phyloP scores from a whole-genome alignment of 2,888 invertebrate genomes.

The Ochlodes sylvanus region DNA sequence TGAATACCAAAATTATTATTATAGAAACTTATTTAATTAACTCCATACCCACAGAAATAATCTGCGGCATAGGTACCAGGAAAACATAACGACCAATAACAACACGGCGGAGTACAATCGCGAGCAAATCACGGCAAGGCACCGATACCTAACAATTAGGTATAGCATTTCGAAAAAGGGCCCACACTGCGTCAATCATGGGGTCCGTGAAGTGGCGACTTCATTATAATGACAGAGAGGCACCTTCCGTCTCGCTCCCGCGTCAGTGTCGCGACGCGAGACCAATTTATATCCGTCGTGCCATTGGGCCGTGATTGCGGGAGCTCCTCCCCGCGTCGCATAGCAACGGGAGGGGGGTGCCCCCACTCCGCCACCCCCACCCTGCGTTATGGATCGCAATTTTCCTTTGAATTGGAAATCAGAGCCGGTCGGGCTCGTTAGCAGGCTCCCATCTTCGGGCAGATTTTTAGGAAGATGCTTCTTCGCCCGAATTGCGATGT shows the following conservation, averaged over 20 bases:
- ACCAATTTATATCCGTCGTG: constrained; percentile 86
- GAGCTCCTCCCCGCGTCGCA: constrained; percentile 87
- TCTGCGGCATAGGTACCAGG: constrained; percentile 30
- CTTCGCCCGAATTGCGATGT: constrained; percentile 63
- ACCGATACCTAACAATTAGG: constrained; percentile 70
- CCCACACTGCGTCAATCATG: constrained; percentile 77
- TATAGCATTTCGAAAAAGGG: constrained; percentile 75
- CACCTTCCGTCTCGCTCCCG: constrained; percentile 60
- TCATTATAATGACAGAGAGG: constrained; percentile 77
- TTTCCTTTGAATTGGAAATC: constrained; percentile 86
- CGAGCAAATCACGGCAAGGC: constrained; percentile 69
- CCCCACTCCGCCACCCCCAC: constrained; percentile 59
- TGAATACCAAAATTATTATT: not conserved
- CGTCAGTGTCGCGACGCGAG: constrained; percentile 77
- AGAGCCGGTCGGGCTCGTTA: constrained; percentile 83
- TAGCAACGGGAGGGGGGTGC: constrained; percentile 84
- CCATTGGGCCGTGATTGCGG: constrained; percentile 85
- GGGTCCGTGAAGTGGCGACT: constrained; percentile 75
- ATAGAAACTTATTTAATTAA: not conserved
- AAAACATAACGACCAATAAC: constrained; percentile 37
- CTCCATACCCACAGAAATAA: constrained; percentile 7
- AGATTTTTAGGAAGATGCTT: constrained; percentile 70
- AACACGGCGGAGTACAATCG: constrained; percentile 19
- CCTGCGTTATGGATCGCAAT: constrained; percentile 84
- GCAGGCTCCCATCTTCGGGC: constrained; percentile 74